Base-by-base conservation (phyloP, 2,888 invertebrate genomes). In the Dermolepida albohirtum region DNA sequence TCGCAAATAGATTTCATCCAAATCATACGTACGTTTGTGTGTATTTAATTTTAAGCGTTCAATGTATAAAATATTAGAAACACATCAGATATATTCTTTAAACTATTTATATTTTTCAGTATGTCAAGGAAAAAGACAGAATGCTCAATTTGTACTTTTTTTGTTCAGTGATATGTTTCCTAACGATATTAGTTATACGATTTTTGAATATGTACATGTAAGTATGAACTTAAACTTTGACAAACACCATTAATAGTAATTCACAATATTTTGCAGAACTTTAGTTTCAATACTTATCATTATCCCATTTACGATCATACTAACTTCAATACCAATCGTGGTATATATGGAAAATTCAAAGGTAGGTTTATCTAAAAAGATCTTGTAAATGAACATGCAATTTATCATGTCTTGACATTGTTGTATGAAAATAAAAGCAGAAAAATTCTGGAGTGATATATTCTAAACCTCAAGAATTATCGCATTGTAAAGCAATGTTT, bases 101-200 rank as follows among this genome's bases (percentile, higher is more conserved):
- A 34, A 8, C 10, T 34, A 34, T 34, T 34, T 10, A 34, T 8
- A 40, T 17, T 44, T 17, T 85, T 66, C 88, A 96, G 96, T 96
- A 94, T 82, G 89, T 88, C 50, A 86, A 87, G 64, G 95, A 95
- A 79, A 89, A 90, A 67, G 96, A 97, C 84, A 87, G 89, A 75
- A 95, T 95, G 95, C 87, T 96, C 77, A 90, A 90, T 69, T 89
- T 93, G 14, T 96, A 96, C 82, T 94, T 95, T 84, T 86, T 91
- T 72, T 95, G 94, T 85, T 91, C 95, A 41, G 85, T 93, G 62
- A 83, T 92, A 71, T 88, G 95, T 75, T 90, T 92, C 79, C 74
- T 89, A 49, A 88, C 90, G 66, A 89, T 94, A 68, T 86, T 89
- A 52, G 73, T 88, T 34, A 89, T 94, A 57, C 92, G 94, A 78